phyloP scores from a whole-genome alignment of 1,140 invertebrate species.

The Metaphire vulgaris region DNA sequence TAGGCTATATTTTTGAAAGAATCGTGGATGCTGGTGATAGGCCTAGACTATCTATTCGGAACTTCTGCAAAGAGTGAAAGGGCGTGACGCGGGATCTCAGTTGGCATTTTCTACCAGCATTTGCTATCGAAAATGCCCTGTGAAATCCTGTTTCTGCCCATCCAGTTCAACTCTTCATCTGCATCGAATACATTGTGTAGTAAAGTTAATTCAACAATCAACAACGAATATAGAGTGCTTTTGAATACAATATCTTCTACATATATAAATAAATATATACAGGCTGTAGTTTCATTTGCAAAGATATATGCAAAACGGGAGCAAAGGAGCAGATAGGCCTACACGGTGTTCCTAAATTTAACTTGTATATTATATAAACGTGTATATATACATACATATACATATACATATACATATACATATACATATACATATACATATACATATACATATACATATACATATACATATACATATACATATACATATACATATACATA shows the following conservation, averaged over 20 bases:
- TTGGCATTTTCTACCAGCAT: neutral
- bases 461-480: no score
- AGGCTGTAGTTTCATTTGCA: neutral
- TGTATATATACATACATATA: neutral
- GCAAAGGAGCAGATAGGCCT: neutral
- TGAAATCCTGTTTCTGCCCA: neutral
- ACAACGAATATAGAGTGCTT: neutral
- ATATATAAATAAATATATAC: neutral
- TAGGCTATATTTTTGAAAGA: no score
- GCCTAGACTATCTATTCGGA: no score
- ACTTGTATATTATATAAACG: neutral
- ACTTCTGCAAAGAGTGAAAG: no score
- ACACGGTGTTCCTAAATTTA: no score
- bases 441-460: no score
- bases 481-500: no score
- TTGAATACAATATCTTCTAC: neutral
- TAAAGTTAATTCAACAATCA: neutral
- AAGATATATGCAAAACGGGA: neutral
- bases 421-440: neutral
- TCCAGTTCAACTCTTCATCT: neutral
- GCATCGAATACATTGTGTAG: neutral
- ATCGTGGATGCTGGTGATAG: no score
- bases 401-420: neutral
- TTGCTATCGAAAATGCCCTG: neutral
- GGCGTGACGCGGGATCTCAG: neutral